These are phyloP conservation scores for Acrobasis consociella DNA, from an alignment of 2,888 invertebrate species.

Conservation along the genomic window DNA sequence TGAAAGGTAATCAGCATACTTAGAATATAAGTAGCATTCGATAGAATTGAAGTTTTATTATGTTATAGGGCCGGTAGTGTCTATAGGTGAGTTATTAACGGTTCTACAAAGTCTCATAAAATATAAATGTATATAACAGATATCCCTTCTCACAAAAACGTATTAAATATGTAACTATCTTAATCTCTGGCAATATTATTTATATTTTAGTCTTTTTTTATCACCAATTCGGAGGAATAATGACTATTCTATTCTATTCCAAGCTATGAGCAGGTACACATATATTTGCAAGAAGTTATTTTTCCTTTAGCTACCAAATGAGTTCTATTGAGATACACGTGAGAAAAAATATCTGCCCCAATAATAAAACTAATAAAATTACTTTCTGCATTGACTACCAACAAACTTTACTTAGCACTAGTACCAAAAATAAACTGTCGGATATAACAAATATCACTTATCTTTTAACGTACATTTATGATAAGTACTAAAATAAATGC, in stretches of 20 bases:
- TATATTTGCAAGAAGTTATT: too few relatives aligned
- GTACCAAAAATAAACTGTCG: slow-evolving; percentile 40
- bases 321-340: not conserved
- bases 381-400: slow-evolving; percentile 26
- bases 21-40: not conserved
- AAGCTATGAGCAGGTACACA: too few relatives aligned
- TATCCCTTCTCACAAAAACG: not conserved
- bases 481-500: slow-evolving; percentile 18
- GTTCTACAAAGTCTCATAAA: not conserved
- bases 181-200: too few relatives aligned
- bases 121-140: slow-evolving; percentile 7
- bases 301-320: too few relatives aligned
- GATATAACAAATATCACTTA: slow-evolving; percentile 34
- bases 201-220: too few relatives aligned
- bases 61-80: not conserved
- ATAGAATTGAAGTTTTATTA: not conserved
- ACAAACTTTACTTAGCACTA: slow-evolving; percentile 32
- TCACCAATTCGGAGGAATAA: too few relatives aligned
- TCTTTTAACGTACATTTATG: slow-evolving; percentile 11
- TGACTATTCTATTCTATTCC: too few relatives aligned
- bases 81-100: not conserved
- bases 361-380: slow-evolving; percentile 14
- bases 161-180: not conserved
- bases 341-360: slow-evolving; percentile 16
- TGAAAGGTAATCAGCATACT: too few relatives aligned